Conservation (phyloP, 2,888 invertebrate species). For the Dexiosoma caninum region DNA sequence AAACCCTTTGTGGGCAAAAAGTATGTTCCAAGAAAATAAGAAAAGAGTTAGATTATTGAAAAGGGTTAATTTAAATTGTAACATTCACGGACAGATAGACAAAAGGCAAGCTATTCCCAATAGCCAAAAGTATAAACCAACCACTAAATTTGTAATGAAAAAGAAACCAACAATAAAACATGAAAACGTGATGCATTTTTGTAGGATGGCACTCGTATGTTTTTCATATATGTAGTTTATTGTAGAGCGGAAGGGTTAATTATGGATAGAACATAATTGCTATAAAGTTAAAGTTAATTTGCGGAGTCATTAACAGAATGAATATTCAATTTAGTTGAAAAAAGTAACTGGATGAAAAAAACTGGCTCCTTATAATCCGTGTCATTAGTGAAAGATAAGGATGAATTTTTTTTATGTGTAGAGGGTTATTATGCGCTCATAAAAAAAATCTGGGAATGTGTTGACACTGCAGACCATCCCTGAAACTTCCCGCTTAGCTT, state of each 20-base stretch:
- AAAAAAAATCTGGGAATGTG: too few relatives aligned
- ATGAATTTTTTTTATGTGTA: neutral
- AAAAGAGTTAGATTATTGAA: slow-evolving; percentile 10
- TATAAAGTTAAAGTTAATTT: slow-evolving; percentile 53
- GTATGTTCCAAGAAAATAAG: neutral
- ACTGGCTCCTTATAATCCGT: neutral
- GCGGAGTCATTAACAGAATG: slow-evolving; percentile 61
- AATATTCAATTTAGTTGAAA: slow-evolving; percentile 4
- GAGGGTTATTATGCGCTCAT: too few relatives aligned
- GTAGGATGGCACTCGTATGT: too few relatives aligned
- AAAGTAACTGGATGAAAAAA: slow-evolving; percentile 30
- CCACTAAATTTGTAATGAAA: slow-evolving; percentile 44
- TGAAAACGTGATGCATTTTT: too few relatives aligned
- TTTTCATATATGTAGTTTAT: neutral
- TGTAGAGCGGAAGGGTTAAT: slow-evolving; percentile 47
- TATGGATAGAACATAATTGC: slow-evolving; percentile 16
- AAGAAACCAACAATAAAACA: too few relatives aligned
- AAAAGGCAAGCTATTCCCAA: neutral
- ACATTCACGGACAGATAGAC: neutral
- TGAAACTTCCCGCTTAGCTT: too few relatives aligned
- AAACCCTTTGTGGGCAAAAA: slow-evolving; percentile 40
- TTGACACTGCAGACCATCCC: too few relatives aligned
- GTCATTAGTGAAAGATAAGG: neutral
- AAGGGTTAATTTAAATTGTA: slow-evolving; percentile 60
- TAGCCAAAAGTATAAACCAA: slow-evolving; percentile 39